Evolutionary conservation across 2,113 vertebrate genomes (phyloP), one percentile per base, ranked within the genome.

Genomic region (Lasiurus borealis): DNA sequence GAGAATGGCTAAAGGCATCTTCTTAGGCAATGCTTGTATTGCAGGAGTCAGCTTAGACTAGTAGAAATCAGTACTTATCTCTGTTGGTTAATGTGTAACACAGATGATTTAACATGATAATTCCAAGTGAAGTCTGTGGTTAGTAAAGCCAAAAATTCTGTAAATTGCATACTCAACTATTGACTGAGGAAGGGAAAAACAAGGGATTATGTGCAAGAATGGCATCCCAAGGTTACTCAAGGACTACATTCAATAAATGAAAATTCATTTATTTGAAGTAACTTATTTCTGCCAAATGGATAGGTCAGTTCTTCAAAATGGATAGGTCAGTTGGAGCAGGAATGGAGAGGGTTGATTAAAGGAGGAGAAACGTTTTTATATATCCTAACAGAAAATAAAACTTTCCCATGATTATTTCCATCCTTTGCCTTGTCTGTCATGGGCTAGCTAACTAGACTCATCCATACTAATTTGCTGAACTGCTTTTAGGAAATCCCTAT

Each of bases 401-500:
- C 16, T 76, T 88, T 29, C 66, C 18, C 36, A 34, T 73, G 4
- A 83, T 18, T 57, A 57, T 72, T 94, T 88, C 27, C 69, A 91
- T 64, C 34, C 27, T 85, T 90, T 78, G 21, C 12, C 81, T 31
- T 89, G 40, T 71, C 18, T 83, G 16, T 50, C 77, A 87, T 46
- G 13, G 72, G 48, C 27, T 92, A 88, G 48, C 46, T 86, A 96
- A 87, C 71, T 84, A 95, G 52, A 73, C n/a, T 81, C 13, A 94
- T 73, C 8, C 52, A 92, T 59, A 85, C 12, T 82, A 95, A 88
- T 69, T 46, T 87, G 27, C 25, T 48, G 13, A 85, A 94, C 77
- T 85, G n/a, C 31, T 84, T 91, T 95, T 82, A 90, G 78, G 29
- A 96, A 93, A 85, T 93, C 57, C 71, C 72, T 94, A 88, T 57